These are phyloP conservation scores for Apantesis nais DNA, from an alignment of 2,888 invertebrate genomes.

Conservation along the genomic window DNA sequence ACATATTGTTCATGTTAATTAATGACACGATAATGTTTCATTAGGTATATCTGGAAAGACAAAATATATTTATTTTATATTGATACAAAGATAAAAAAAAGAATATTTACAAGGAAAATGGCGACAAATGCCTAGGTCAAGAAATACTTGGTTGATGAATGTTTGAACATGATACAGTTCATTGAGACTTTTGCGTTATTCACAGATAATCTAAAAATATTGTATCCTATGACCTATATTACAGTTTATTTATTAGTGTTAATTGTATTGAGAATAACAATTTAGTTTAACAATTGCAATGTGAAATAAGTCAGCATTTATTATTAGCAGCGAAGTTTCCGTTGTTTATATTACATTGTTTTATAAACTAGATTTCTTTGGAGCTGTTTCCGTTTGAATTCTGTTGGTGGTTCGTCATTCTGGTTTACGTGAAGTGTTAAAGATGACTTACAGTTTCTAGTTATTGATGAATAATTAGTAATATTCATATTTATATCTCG, in stretches of 20 bases:
- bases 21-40: too few species aligned
- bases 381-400: slow-evolving; percentile 7
- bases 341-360: slow-evolving; percentile 17
- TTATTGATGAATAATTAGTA: not conserved
- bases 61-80: not conserved
- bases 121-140: not conserved
- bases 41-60: too few species aligned
- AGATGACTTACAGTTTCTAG: not conserved
- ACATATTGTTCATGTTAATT: too few species aligned
- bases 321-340: slow-evolving; percentile 13
- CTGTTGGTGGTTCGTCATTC: slow-evolving; percentile 6
- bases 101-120: not conserved
- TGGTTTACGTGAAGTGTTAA: not conserved
- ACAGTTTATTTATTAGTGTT: slow-evolving; percentile 29
- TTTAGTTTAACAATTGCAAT: slow-evolving; percentile 25
- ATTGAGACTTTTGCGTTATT: not conserved
- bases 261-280: slow-evolving; percentile 33
- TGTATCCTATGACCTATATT: slow-evolving; percentile 5
- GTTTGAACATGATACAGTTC: not conserved
- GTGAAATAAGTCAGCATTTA: slow-evolving; percentile 34
- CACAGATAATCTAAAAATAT: not conserved
- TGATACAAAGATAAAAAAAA: not conserved
- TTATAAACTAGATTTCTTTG: slow-evolving; percentile 23
- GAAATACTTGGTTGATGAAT: not conserved
- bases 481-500: not conserved